Conservation (phyloP, 2,113 vertebrate species). For the Dromiciops gliroides region DNA sequence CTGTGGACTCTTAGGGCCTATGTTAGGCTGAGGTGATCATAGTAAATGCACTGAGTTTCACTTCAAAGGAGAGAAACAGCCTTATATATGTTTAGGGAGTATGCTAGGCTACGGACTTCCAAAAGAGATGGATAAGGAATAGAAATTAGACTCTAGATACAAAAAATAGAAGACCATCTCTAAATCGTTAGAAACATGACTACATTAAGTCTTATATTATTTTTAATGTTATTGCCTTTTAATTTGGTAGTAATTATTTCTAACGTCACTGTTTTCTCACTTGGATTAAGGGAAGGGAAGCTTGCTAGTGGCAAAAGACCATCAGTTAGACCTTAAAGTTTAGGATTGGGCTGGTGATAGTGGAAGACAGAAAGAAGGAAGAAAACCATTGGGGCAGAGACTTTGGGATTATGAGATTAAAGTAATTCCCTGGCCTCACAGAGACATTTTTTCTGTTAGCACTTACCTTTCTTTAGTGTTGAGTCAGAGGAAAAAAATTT, state of each 20-base stretch:
- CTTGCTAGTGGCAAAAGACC: background rate
- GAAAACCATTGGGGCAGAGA: background rate
- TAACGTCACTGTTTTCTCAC: background rate
- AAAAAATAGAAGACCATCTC: background rate
- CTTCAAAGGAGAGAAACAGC: background rate
- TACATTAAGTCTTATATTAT: background rate
- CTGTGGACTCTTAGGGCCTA: background rate
- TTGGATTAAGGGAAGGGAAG: background rate
- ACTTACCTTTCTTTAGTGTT: background rate
- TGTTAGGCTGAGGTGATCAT: background rate
- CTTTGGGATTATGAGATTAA: background rate
- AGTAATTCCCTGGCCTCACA: background rate
- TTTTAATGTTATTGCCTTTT: background rate
- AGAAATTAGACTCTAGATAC: background rate
- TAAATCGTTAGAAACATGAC: background rate
- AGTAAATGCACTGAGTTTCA: background rate
- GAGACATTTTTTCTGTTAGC: background rate
- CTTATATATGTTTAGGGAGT: background rate
- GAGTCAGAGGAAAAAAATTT: background rate
- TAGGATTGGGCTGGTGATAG: background rate
- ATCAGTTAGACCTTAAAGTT: background rate
- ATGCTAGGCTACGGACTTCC: background rate
- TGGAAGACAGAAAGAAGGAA: background rate
- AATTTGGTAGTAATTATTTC: background rate
- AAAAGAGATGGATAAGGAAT: background rate